Base-by-base conservation (phyloP, 2,888 invertebrate genomes). In the Drosophila algonquin region DNA sequence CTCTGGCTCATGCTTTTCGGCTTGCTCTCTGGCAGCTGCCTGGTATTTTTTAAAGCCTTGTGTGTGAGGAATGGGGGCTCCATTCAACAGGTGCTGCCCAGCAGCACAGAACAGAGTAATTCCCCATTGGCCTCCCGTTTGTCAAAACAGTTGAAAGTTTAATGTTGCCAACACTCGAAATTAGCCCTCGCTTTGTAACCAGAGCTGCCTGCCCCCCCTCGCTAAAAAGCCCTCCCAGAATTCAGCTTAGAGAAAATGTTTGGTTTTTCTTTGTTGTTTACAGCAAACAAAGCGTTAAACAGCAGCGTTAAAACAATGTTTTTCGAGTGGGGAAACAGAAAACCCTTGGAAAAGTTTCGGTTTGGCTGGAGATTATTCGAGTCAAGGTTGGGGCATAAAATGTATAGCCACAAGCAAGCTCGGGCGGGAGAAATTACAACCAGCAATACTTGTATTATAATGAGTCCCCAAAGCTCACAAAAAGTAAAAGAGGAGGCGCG, bases 41-140 rank as follows among this genome's bases (percentile, higher is more conserved):
- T 32, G 67, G 53, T 75, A 50, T 56, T 64, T 77, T 63, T 35
- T n/a, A 61, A 50, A 51, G 48, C 62, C 71, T 21, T 54, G 21
- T 48, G 56, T 9, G 44, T 6, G 14, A 1, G 24, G 24, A 35
- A 9, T 18, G 21, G 18, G 67, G 54, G 9, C 40, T 18, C 53
- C 55, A 59, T 62, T 54, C 82, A 82, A 82, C 82, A 82, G 87
- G 82, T 82, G 83, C 70, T 65, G 24, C 59, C 73, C 69, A 30
- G 30, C 27, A 27, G 27, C 67, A 58, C 40, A 58, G 67, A 50
- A 72, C 62, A 32, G 30, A 44, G 48, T 50, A 57, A 57, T 51
- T 67, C 57, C 69, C 65, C 45, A 27, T n/a, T n/a, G 54, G 10
- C 60, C 40, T 10, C 21, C 44, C 24, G 32, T 24, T 7, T 24